Evolutionary conservation across 1,140 invertebrate genomes (phyloP).

Genomic region (Drosophila pandora): DNA sequence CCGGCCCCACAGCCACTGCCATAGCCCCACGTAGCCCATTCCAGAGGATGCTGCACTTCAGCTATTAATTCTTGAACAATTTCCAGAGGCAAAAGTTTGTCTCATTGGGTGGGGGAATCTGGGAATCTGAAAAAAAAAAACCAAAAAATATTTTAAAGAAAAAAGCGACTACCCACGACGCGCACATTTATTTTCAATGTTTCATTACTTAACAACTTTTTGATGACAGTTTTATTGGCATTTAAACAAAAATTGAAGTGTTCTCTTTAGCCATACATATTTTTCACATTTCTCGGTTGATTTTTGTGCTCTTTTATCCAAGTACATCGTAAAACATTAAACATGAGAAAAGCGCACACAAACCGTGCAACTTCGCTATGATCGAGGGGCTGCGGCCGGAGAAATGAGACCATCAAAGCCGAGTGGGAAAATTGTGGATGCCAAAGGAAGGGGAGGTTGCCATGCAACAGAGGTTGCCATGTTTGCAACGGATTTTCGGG

Average conservation of each 20-base stretch:
- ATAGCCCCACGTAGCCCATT: background rate
- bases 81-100: conserved; percentile 69
- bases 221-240: conserved; percentile 80
- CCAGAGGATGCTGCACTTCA: conserved; percentile 42
- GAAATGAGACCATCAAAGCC: conserved; percentile 46
- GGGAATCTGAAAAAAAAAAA: background rate
- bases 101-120: conserved; percentile 13
- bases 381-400: conserved; percentile 39
- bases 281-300: conserved; percentile 24
- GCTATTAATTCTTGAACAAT: conserved; percentile 55
- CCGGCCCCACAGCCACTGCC: background rate
- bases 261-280: conserved; percentile 38
- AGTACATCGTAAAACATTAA: conserved; percentile 51
- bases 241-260: conserved; percentile 61
- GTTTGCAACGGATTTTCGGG: conserved; percentile 8
- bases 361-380: conserved; percentile 35
- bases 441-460: conserved; percentile 9
- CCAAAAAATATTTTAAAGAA: conserved; percentile 1
- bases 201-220: conserved; percentile 81
- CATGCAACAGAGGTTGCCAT: conserved; percentile 12
- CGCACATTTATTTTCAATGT: conserved; percentile 70
- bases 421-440: conserved; percentile 16
- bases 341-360: conserved; percentile 41
- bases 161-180: conserved; percentile 1
- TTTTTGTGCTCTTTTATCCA: conserved; percentile 8